These are phyloP conservation scores for Plagodis dolabraria DNA, from an alignment of 2,888 invertebrate genomes.

Conservation along the genomic window DNA sequence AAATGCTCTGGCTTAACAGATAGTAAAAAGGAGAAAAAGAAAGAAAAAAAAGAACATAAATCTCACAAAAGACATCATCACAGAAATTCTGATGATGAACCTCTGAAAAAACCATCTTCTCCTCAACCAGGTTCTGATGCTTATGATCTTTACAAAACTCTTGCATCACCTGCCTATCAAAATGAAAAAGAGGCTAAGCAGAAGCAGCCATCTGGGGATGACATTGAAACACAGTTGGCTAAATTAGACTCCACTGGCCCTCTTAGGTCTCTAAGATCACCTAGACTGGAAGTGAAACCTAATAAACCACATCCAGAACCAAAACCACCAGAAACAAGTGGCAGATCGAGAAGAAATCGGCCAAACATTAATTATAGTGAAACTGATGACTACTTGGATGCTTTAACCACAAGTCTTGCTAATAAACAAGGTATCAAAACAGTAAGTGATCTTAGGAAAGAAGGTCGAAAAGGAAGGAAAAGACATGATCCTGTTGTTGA, in stretches of 20 bases:
- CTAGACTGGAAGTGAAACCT: slow-evolving; percentile 56
- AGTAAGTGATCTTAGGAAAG: slow-evolving; percentile 73
- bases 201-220: slow-evolving; percentile 56
- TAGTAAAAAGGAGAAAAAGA: slow-evolving; percentile 75
- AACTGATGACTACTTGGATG: slow-evolving; percentile 83
- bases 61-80: slow-evolving; percentile 76
- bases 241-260: slow-evolving; percentile 64
- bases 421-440: slow-evolving; percentile 67
- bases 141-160: slow-evolving; percentile 80
- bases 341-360: slow-evolving; percentile 76
- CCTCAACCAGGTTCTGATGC: slow-evolving; percentile 80
- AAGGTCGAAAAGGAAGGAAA: slow-evolving; percentile 70
- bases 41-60: slow-evolving; percentile 82
- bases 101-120: slow-evolving; percentile 70
- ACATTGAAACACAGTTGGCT: slow-evolving; percentile 71
- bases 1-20: slow-evolving; percentile 75
- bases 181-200: slow-evolving; percentile 55
- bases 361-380: slow-evolving; percentile 83
- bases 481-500: slow-evolving; percentile 60
- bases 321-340: slow-evolving; percentile 71
- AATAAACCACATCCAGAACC: slow-evolving; percentile 73
- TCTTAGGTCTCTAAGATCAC: slow-evolving; percentile 62
- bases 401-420: slow-evolving; percentile 70
- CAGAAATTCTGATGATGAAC: slow-evolving; percentile 71
- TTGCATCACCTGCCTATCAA: slow-evolving; percentile 76